Percentiles rank a stretch among this genome's conserved stretches.
These are phyloP conservation scores for Parambassis ranga DNA, from an alignment of 2,797 vertebrate species.

Conservation along the genomic window DNA sequence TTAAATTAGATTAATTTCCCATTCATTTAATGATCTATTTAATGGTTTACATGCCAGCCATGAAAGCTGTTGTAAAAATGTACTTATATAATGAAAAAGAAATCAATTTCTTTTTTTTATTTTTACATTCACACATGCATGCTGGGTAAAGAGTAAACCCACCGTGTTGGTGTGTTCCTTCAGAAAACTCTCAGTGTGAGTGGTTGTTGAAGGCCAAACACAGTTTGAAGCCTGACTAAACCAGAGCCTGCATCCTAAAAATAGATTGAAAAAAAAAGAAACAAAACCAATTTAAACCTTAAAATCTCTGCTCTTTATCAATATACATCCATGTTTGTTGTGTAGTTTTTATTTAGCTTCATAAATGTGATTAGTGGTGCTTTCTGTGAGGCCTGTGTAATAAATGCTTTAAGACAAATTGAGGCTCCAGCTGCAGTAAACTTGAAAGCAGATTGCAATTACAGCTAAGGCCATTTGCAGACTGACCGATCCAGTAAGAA, in stretches of 20 bases:
- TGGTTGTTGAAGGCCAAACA: slow-evolving; percentile 43
- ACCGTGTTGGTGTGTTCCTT: not conserved
- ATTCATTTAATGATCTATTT: too few species aligned
- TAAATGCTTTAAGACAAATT: not conserved
- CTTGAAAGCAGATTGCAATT: not conserved
- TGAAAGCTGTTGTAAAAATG: too few species aligned
- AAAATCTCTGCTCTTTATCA: slow-evolving; percentile 36
- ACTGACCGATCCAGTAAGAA: not conserved
- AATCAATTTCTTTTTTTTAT: not conserved
- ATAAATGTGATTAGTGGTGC: slow-evolving; percentile 1
- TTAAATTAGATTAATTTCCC: too few species aligned
- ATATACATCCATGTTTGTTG: not conserved
- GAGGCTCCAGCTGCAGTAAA: not conserved
- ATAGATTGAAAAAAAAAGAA: slow-evolving; percentile 35
- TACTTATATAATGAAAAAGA: too few species aligned
- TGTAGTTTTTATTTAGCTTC: slow-evolving; percentile 3
- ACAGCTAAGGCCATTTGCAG: not conserved
- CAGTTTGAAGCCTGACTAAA: slow-evolving; percentile 46
- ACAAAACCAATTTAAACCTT: slow-evolving; percentile 15
- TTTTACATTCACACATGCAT: not conserved
- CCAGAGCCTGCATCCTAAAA: slow-evolving; percentile 46
- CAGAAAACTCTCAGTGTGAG: slow-evolving; percentile 9
- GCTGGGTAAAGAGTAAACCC: too few species aligned
- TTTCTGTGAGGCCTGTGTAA: not conserved
- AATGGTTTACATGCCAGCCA: too few species aligned